Conservation (phyloP, 2,797 vertebrate species). For the Lacerta bilineata region DNA sequence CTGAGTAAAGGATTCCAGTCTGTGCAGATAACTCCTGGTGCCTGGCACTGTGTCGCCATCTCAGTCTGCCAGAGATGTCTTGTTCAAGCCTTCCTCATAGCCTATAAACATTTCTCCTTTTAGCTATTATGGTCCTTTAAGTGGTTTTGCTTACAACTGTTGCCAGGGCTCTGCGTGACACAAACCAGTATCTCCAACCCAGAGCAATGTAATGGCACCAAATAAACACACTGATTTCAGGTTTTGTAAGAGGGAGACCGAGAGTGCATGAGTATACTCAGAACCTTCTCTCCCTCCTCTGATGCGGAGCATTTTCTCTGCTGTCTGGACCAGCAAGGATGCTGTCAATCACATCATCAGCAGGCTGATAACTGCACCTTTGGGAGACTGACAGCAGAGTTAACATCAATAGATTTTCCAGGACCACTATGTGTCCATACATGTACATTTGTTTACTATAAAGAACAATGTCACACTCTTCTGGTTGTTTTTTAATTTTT, state of each 20-base stretch:
- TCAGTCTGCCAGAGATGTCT: constrained; percentile 13
- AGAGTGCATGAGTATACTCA: background rate
- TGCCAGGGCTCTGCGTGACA: background rate
- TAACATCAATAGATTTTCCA: background rate
- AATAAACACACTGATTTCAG: background rate
- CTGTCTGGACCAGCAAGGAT: background rate
- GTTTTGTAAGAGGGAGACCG: background rate
- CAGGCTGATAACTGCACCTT: background rate
- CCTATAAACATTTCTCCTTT: constrained; percentile 10
- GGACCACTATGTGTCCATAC: no score
- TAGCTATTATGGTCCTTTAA: background rate
- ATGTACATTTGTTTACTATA: no score
- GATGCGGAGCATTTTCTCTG: background rate
- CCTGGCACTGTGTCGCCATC: constrained; percentile 26
- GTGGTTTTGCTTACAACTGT: background rate
- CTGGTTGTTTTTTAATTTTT: no score
- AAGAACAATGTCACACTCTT: no score
- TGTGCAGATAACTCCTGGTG: constrained; percentile 17
- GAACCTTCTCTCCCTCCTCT: background rate
- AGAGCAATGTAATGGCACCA: background rate
- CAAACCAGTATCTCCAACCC: background rate
- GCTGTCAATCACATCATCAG: background rate
- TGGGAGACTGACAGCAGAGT: background rate
- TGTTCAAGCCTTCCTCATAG: constrained; percentile 1
- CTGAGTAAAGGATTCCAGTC: constrained; percentile 44